These are phyloP conservation scores for Gopherus evgoodei DNA, from an alignment of 2,113 vertebrate species.

Conservation along the genomic window DNA sequence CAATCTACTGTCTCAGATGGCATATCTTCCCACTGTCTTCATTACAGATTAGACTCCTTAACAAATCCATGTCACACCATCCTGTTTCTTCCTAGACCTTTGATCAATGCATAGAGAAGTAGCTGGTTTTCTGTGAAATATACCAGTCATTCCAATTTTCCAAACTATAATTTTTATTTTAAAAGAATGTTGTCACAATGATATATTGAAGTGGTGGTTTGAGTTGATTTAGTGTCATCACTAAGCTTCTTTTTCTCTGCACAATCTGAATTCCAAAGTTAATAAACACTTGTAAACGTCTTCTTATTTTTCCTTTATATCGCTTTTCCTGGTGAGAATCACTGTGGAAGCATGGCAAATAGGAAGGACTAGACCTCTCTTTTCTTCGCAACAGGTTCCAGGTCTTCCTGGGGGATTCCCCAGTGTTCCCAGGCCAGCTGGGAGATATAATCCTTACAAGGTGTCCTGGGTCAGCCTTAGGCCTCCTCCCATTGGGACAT, in stretches of 20 bases:
- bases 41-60: neutral
- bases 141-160: neutral
- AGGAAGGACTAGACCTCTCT: too few species aligned
- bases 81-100: neutral
- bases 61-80: neutral
- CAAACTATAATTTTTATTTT: neutral
- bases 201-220: neutral
- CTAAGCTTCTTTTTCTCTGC: constrained; percentile 1
- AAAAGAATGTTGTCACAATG: neutral
- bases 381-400: too few species aligned
- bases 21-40: neutral
- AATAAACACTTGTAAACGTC: neutral
- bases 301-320: too few species aligned
- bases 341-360: too few species aligned
- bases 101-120: neutral
- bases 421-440: too few species aligned
- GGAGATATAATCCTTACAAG: too few species aligned
- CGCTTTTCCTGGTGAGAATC: too few species aligned
- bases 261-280: constrained; percentile 30
- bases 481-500: too few species aligned
- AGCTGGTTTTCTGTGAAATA: neutral
- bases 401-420: too few species aligned
- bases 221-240: neutral
- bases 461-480: too few species aligned
- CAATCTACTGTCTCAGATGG: neutral